Percentiles rank a stretch among this genome's conserved stretches.
These are phyloP conservation scores for Smittia sp. DNA, from an alignment of 2,888 invertebrate species.

Conservation along the genomic window DNA sequence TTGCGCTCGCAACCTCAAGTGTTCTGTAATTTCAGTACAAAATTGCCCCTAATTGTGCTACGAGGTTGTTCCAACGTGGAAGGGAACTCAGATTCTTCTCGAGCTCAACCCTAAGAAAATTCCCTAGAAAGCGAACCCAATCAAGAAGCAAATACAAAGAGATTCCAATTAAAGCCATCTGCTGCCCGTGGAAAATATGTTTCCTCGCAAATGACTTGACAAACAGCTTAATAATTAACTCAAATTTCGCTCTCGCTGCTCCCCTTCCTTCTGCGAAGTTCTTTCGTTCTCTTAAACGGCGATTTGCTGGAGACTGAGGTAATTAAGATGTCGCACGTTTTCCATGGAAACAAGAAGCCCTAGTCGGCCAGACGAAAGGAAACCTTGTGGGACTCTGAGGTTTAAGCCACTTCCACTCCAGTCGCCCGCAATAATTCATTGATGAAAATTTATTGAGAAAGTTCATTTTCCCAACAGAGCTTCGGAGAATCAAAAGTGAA, in stretches of 20 bases:
- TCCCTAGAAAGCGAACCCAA: too few species aligned
- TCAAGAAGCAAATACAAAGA: not conserved
- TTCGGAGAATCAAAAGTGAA: too few species aligned
- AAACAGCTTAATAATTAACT: conserved; percentile 36
- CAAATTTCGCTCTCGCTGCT: not conserved
- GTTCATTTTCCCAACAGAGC: too few species aligned
- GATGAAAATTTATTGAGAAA: too few species aligned
- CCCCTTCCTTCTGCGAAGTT: not conserved
- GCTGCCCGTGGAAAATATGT: conserved; percentile 11
- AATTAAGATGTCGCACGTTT: not conserved
- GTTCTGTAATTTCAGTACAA: not conserved
- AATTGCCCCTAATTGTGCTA: not conserved
- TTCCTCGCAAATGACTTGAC: conserved; percentile 29
- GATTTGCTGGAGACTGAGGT: not conserved
- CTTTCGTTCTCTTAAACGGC: not conserved
- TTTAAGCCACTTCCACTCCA: not conserved
- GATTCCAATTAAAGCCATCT: not conserved
- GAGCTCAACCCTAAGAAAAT: not conserved
- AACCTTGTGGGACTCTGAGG: not conserved
- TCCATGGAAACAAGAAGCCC: not conserved
- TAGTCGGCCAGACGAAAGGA: not conserved
- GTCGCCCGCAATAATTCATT: not conserved
- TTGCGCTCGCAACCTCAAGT: not conserved
- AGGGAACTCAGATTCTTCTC: not conserved
- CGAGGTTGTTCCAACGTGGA: not conserved